These are phyloP conservation scores for Schizaphis graminum DNA, from an alignment of 2,888 invertebrate species.

Conservation along the genomic window DNA sequence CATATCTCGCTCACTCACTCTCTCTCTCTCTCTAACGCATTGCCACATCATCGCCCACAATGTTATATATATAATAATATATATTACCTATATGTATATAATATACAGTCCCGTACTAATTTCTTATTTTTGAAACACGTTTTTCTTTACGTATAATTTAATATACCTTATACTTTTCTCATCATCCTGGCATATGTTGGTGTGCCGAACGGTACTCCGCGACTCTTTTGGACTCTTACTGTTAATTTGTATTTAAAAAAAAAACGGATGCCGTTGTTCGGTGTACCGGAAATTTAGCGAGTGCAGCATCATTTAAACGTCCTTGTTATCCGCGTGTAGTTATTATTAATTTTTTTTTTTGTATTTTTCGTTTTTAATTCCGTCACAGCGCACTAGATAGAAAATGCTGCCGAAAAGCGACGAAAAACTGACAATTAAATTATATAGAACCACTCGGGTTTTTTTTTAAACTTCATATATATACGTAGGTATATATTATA, in stretches of 20 bases:
- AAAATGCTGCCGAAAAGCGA: background rate
- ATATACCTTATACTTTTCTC: background rate
- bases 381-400: background rate
- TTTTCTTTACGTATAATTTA: background rate
- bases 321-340: background rate
- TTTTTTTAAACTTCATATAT: background rate
- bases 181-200: background rate
- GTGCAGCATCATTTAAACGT: background rate
- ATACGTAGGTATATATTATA: too few relatives aligned
- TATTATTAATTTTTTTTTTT: background rate
- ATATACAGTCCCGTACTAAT: background rate
- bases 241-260: constrained; percentile 10
- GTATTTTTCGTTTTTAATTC: constrained; percentile 37
- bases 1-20: background rate
- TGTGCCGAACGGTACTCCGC: background rate
- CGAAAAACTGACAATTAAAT: constrained; percentile 47
- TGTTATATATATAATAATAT: background rate
- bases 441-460: background rate
- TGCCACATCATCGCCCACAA: background rate
- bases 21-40: background rate
- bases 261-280: background rate
- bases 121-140: background rate
- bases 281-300: background rate
- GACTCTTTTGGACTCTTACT: background rate
- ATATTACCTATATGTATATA: background rate